A percentile compares a stretch with the other conserved stretches of the same genome.
Evolutionary conservation across 2,113 vertebrate genomes (phyloP).

Genomic region (Baryphthengus martii): DNA sequence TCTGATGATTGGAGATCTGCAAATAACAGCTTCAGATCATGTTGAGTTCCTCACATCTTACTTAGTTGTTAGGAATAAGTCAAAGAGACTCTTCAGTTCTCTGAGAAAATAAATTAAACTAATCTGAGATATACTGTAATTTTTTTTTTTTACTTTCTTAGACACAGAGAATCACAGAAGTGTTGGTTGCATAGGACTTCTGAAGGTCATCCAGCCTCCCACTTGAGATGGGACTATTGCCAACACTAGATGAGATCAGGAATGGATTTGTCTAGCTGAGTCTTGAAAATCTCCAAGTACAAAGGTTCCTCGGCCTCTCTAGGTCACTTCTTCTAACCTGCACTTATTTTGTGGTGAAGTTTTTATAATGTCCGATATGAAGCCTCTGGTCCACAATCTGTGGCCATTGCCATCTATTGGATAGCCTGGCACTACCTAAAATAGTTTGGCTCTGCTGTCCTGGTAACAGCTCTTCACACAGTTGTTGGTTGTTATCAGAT

Average conservation of each 20-base stretch:
- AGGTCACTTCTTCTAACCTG: neutral
- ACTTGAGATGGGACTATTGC: neutral
- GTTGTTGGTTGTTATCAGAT: fast-evolving
- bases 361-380: neutral
- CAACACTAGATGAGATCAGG: neutral
- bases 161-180: neutral
- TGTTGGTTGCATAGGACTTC: neutral
- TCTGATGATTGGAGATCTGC: neutral
- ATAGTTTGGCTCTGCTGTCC: neutral
- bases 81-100: neutral
- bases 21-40: neutral
- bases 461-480: neutral
- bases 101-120: neutral
- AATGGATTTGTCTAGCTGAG: neutral
- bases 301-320: neutral
- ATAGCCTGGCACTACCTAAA: neutral
- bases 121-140: neutral
- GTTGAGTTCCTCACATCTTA: neutral
- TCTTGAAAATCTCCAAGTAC: neutral
- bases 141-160: neutral
- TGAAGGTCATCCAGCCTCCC: neutral
- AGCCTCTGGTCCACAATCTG: neutral
- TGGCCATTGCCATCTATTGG: neutral
- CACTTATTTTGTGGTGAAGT: neutral
- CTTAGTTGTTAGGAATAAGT: neutral